Percentiles rank a stretch among this genome's conserved stretches.
phyloP scores from a whole-genome alignment of 2,113 vertebrate species.

The Malurus melanocephalus region DNA sequence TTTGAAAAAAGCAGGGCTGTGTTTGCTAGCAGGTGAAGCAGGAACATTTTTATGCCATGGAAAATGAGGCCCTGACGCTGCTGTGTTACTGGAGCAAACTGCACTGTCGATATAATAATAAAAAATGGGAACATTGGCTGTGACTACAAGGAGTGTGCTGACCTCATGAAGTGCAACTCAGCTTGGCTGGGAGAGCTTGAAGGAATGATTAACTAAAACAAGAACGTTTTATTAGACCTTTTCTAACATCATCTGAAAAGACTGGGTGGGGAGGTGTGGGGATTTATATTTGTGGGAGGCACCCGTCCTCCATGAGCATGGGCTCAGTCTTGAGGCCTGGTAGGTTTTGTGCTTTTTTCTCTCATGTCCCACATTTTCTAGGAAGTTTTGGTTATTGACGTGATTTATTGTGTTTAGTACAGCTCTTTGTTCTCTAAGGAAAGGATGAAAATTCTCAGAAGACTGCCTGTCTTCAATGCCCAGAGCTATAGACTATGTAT shows the following conservation, averaged over 20 bases:
- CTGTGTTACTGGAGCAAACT: neutral
- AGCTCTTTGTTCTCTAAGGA: neutral
- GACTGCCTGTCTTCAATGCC: neutral
- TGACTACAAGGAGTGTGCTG: constrained; percentile 14
- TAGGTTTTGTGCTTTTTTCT: neutral
- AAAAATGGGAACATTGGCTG: neutral
- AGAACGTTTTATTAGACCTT: neutral
- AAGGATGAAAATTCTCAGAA: neutral
- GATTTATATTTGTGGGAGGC: neutral
- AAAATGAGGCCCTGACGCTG: neutral
- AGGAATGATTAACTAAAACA: constrained; percentile 36
- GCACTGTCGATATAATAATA: neutral
- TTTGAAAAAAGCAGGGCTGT: neutral
- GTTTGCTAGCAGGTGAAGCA: constrained; percentile 16
- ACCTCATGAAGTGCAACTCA: neutral
- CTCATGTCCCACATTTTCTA: neutral
- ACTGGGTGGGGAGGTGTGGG: neutral
- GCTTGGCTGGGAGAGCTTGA: neutral
- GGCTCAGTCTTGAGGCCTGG: neutral
- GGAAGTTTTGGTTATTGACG: neutral
- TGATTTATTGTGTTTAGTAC: neutral
- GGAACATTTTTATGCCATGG: neutral
- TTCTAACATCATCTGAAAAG: neutral
- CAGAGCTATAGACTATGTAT: neutral
- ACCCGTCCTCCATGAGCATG: neutral